Evolutionary conservation across 2,888 invertebrate species (phyloP), one percentile per base, ranked within the genome.

Genomic region (Lithophane ornitopus): DNA sequence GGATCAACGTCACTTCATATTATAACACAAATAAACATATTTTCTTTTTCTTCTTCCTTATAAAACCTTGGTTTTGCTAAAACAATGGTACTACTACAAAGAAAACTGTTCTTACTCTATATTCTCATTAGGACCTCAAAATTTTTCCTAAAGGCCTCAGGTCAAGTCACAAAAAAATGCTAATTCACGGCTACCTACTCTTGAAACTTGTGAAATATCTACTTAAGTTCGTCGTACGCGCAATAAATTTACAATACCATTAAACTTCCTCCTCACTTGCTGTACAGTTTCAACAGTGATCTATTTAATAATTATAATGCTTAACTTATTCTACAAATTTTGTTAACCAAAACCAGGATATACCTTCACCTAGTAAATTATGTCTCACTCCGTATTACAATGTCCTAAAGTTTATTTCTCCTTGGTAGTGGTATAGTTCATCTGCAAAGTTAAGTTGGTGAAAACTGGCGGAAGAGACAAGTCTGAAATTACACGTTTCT

Each of bases 221-320:
- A 56, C 84, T 63, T 8, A 78, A 86, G 75, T 83, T 81, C 72
- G 59, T 74, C 84, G 85, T 83, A 73, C 70, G 70, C 76, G 79
- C 85, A 80, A 81, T 87, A 83, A 85, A 84, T 89, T 85, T 77
- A 81, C 84, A 87, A 86, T 86, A 85, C 79, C 81, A 84, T 84
- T 82, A 89, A 89, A 89, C 75, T 87, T 87, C 81, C 71, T 70
- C 85, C 71, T 74, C 81, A 76, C 82, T 76, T 52, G 74, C 81
- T 79, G 74, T 78, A 84, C 82, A 85, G 84, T 85, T 88, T 78
- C 81, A 80, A 81, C 80, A 78, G 80, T 80, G 80, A 82, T 86
- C 87, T 88, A 88, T 90, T 86, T 88, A 87, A 90, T 89, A 85
- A 90, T 90, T 87, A 87, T 90, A 89, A 89, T 87, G 76, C 86